Conservation (phyloP, 2,797 vertebrate species). For the Malurus splendens region DNA sequence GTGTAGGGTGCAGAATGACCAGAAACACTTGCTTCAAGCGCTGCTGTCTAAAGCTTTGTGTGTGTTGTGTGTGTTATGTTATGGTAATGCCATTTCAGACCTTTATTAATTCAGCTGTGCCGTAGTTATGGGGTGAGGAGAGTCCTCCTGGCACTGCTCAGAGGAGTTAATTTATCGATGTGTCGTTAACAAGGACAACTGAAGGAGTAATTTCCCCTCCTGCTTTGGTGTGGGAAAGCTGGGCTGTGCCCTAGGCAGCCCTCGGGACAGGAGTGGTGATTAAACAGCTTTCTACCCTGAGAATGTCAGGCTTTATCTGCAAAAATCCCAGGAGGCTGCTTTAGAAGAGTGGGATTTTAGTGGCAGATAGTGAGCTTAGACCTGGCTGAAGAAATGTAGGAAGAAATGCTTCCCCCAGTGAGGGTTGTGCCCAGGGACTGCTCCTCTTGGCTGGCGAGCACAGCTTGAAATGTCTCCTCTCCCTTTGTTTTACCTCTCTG, state of each 20-base stretch:
- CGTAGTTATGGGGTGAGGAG: not conserved
- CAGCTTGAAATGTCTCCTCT: not conserved
- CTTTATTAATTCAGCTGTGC: not conserved
- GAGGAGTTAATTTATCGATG: not conserved
- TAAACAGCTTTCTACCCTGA: not conserved
- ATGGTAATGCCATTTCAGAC: not conserved
- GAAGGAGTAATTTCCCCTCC: not conserved
- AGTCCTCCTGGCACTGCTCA: not conserved
- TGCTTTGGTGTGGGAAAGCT: fast-evolving
- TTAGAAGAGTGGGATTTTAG: not conserved
- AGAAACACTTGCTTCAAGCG: not conserved
- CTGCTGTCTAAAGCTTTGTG: slow-evolving; percentile 28
- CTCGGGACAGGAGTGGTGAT: not conserved
- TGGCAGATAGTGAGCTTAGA: fast-evolving
- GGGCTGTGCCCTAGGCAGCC: not conserved
- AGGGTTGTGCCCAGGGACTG: not conserved
- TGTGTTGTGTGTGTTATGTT: not conserved
- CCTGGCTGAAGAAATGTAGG: not conserved
- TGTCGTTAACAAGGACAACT: not conserved
- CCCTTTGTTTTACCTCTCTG: not conserved
- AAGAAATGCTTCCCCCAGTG: not conserved
- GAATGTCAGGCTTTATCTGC: not conserved
- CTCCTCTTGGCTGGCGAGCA: not conserved
- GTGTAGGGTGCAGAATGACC: not conserved
- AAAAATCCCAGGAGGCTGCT: not conserved